Evolutionary conservation across 2,113 vertebrate species (phyloP).

Genomic region (Apistogramma diplotaenia): DNA sequence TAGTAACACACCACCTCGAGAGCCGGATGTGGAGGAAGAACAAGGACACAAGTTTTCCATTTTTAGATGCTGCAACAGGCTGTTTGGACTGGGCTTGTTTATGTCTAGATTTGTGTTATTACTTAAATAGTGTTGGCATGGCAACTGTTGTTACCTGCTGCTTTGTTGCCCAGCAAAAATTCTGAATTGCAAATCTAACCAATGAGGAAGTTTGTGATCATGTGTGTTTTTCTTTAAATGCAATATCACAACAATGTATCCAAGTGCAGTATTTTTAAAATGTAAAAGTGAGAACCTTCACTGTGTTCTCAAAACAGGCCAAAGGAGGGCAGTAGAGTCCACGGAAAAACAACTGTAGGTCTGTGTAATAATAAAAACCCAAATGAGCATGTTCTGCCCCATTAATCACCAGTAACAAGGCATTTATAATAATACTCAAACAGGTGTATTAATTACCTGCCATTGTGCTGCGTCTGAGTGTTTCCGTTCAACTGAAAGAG

Average conservation of each 20-base stretch:
- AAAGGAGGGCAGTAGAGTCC: conserved; percentile 51
- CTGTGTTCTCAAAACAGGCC: conserved; percentile 38
- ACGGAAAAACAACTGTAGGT: neutral
- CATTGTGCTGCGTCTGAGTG: conserved; percentile 73
- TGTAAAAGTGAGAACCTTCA: neutral
- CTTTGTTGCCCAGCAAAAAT: neutral
- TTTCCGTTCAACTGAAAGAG: conserved; percentile 62
- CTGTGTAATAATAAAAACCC: neutral
- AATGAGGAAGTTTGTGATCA: neutral
- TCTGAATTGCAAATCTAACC: neutral
- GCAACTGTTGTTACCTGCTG: conserved; percentile 64
- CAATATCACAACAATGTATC: neutral
- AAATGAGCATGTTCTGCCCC: neutral
- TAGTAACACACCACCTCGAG: conserved; percentile 31
- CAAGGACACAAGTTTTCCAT: conserved; percentile 24
- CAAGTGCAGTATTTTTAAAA: neutral
- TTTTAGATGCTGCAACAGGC: neutral
- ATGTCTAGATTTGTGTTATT: conserved; percentile 13
- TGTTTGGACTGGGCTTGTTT: neutral
- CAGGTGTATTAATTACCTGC: conserved; percentile 75
- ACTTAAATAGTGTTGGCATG: conserved; percentile 56
- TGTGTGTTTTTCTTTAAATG: neutral
- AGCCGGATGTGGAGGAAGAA: neutral
- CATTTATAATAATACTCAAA: neutral
- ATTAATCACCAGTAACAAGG: neutral